Evolutionary conservation across 1,140 invertebrate genomes (phyloP).

Genomic region (Anadara kagoshimensis): DNA sequence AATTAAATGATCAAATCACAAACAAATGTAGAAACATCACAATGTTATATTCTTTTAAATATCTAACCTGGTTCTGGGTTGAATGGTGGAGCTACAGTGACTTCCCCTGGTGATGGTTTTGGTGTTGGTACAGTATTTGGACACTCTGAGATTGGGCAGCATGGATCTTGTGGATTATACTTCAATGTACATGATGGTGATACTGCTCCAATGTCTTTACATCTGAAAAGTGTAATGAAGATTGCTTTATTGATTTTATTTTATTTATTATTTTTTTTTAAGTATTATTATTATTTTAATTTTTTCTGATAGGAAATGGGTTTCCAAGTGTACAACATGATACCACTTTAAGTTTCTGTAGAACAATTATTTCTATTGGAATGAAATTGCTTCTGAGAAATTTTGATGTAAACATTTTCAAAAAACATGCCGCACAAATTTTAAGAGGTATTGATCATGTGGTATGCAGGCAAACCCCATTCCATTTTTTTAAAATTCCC

Average conservation of each 20-base stretch:
- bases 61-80: slow-evolving; percentile 17
- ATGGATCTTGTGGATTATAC: slow-evolving; percentile 50
- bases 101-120: slow-evolving; percentile 16
- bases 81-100: slow-evolving; percentile 10
- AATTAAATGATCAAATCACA: neutral
- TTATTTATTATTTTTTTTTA: too few species aligned
- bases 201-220: slow-evolving; percentile 35
- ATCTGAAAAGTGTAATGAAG: slow-evolving; percentile 30
- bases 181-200: slow-evolving; percentile 45
- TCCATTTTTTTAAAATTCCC: too few species aligned
- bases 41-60: neutral
- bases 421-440: too few species aligned
- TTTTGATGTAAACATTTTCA: too few species aligned
- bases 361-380: too few species aligned
- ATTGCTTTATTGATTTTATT: neutral
- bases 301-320: too few species aligned
- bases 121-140: slow-evolving; percentile 24
- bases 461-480: too few species aligned
- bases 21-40: neutral
- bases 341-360: too few species aligned
- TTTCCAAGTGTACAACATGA: too few species aligned
- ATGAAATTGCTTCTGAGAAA: too few species aligned
- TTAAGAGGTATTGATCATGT: too few species aligned
- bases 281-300: too few species aligned
- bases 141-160: slow-evolving; percentile 48